Percentiles rank a stretch among this genome's conserved stretches.
Evolutionary conservation across 2,888 invertebrate genomes (phyloP).

Genomic region (Epinotia brunnichana): DNA sequence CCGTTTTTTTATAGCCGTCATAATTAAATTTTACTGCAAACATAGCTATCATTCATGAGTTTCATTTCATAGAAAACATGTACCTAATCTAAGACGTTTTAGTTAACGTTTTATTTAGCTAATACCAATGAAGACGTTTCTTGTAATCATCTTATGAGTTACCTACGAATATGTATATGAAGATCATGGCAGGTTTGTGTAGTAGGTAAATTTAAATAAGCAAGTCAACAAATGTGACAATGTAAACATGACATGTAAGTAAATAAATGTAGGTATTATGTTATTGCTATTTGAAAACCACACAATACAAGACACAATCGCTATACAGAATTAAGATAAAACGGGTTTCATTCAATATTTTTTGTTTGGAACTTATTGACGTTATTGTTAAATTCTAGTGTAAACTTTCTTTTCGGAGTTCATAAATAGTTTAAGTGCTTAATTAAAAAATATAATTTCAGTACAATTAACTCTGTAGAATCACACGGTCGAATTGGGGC

Average conservation of each 20-base stretch:
- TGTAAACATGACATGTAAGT: slow-evolving; percentile 11
- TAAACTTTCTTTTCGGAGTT: not conserved
- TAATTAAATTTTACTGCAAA: slow-evolving; percentile 22
- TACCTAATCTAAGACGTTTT: too few species aligned
- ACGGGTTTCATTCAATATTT: not conserved
- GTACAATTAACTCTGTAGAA: not conserved
- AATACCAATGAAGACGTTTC: not conserved
- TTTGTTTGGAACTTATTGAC: not conserved
- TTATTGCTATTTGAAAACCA: slow-evolving; percentile 1
- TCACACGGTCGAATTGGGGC: not conserved
- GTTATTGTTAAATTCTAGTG: not conserved
- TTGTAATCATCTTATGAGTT: not conserved
- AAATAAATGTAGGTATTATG: not conserved
- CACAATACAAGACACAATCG: not conserved
- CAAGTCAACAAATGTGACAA: not conserved
- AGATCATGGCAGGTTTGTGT: not conserved
- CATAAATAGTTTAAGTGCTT: not conserved
- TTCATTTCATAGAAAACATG: not conserved
- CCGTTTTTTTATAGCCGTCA: slow-evolving; percentile 38
- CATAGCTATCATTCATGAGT: not conserved
- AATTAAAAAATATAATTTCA: not conserved
- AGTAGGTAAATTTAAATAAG: not conserved
- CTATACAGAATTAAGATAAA: not conserved
- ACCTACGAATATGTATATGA: not conserved
- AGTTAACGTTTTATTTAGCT: not conserved